Evolutionary conservation across 2,113 vertebrate species (phyloP), one percentile per base, ranked within the genome.

Genomic region (Panthera leo): DNA sequence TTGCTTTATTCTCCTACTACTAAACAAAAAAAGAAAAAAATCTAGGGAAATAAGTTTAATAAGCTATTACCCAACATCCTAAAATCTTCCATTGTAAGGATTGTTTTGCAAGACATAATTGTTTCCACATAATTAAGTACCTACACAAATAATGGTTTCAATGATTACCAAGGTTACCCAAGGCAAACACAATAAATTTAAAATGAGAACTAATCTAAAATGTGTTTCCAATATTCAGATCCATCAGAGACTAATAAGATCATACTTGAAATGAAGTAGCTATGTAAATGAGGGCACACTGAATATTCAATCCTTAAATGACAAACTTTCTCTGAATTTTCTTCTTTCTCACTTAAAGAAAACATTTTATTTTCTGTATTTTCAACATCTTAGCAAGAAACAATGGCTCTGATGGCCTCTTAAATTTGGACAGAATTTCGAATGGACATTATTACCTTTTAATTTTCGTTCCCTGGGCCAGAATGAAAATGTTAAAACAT

Each of bases 71-170:
- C 25, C 10, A 73, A 45, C 1, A 85, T 3, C 58, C 45, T 95
- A 90, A 89, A 94, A n/a, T 80, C 11, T 85, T 80, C 15, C 29
- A 80, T 25, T 76, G 11, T 29, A 89, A 70, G 21, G 5, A 53
- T 23, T 78, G 5, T 23, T 87, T 83, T 67, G 80, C 65, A 88
- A 29, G 23, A 63, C 10, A 48, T 93, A 42, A 85, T 42, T 86
- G 21, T 90, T 95, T 71, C 53, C 55, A 73, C 4, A 86, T 61
- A 96, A 92, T 89, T 85, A 85, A 89, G 3, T 89, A 71, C 31
- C n/a, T 78, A 65, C 7, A 48, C 34, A 93, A 90, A 76, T 75
- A 95, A 63, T 86, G 2, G 15, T 80, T 93, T 70, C 58, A 86
- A 10, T 84, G 25, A 89, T 90, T 80, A 80, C 55, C 11, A 82